A percentile compares a stretch with the other conserved stretches of the same genome.
Evolutionary conservation across 2,113 vertebrate species (phyloP).

Genomic region (Megaptera novaeangliae): DNA sequence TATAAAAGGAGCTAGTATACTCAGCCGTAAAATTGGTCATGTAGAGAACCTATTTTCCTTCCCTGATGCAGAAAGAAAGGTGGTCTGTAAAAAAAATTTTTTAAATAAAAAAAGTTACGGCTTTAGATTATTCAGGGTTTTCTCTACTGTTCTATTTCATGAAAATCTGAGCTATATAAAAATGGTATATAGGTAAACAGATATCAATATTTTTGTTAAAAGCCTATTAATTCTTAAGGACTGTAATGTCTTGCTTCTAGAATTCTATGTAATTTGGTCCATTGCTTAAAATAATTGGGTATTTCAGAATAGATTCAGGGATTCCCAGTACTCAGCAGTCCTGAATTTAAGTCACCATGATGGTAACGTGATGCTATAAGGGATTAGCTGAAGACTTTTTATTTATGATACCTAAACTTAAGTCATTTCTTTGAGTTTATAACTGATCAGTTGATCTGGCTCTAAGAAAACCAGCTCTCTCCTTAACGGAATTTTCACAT

Average conservation of each 20-base stretch:
- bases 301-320: not conserved
- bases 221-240: not conserved
- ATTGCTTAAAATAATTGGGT: not conserved
- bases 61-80: not conserved
- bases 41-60: not conserved
- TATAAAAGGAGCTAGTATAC: not conserved
- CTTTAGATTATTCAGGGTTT: not conserved
- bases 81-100: not conserved
- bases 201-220: not conserved
- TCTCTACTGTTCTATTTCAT: not conserved
- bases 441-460: not conserved
- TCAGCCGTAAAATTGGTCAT: not conserved
- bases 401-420: not conserved
- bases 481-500: not conserved
- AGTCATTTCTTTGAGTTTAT: not conserved
- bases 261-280: slow-evolving; percentile 20
- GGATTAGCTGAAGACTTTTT: not conserved
- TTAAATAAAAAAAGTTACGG: not conserved
- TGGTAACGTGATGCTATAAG: not conserved
- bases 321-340: not conserved
- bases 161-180: not conserved
- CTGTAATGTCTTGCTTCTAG: not conserved
- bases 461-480: not conserved
- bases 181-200: not conserved
- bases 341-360: not conserved